Evolutionary conservation across 2,888 invertebrate species (phyloP).

Genomic region (Pterobdella sp.): DNA sequence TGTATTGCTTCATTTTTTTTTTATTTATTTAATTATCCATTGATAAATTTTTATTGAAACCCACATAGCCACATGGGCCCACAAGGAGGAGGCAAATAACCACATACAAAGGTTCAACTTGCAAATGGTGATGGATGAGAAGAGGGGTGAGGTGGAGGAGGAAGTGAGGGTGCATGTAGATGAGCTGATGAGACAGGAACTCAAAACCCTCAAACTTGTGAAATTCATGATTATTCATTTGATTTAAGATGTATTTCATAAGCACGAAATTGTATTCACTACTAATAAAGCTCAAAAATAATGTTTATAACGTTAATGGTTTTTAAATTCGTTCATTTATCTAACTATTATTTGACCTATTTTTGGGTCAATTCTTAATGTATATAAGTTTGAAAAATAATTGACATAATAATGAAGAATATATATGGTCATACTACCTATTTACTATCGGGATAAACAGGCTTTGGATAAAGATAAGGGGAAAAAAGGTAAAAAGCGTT

Average conservation of each 20-base stretch:
- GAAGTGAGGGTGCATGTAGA: slow-evolving; percentile 64
- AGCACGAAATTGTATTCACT: neutral
- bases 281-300: neutral
- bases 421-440: no score
- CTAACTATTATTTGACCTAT: neutral
- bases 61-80: slow-evolving; percentile 62
- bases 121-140: slow-evolving; percentile 75
- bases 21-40: neutral
- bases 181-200: slow-evolving; percentile 59
- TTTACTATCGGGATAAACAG: no score
- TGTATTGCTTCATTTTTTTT: neutral
- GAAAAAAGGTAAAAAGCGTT: slow-evolving; percentile 48
- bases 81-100: slow-evolving; percentile 68
- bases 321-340: neutral
- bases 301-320: neutral
- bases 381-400: neutral
- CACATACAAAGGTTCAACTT: slow-evolving; percentile 68
- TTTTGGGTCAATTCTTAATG: neutral
- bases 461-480: slow-evolving; percentile 51
- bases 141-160: slow-evolving; percentile 70
- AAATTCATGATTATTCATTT: no score
- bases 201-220: slow-evolving; percentile 63
- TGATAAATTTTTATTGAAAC: neutral
- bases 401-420: no score
- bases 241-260: neutral